Evolutionary conservation across 2,113 vertebrate species (phyloP).

Genomic region (Hemibagrus wyckioides): DNA sequence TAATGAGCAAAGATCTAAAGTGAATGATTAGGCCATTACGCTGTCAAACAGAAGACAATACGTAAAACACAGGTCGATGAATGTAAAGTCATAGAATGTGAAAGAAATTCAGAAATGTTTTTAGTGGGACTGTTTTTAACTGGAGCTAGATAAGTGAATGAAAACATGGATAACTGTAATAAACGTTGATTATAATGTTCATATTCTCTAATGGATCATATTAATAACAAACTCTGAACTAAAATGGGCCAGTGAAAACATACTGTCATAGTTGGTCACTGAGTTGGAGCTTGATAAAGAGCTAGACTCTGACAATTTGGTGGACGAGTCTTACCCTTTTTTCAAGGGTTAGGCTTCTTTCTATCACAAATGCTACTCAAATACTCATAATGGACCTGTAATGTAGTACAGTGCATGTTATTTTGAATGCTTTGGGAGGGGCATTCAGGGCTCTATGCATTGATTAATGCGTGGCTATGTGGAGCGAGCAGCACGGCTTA

Average conservation of each 20-base stretch:
- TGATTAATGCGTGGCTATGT: background rate
- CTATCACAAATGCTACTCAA: background rate
- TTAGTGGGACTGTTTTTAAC: background rate
- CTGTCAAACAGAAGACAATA: background rate
- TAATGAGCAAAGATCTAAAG: constrained; percentile 1
- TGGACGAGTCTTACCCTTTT: background rate
- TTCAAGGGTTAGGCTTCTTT: background rate
- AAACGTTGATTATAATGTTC: background rate
- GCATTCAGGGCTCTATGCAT: background rate
- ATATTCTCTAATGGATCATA: background rate
- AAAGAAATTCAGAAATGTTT: background rate
- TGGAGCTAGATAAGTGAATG: background rate
- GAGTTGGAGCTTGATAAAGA: background rate
- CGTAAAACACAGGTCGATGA: background rate
- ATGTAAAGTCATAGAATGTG: background rate
- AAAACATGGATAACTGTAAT: too few species aligned
- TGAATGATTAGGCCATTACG: constrained; percentile 1
- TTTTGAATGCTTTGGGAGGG: background rate
- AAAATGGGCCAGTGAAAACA: too few species aligned
- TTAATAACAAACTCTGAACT: background rate
- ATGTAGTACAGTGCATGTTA: background rate
- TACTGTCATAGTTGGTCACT: background rate
- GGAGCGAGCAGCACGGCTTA: background rate
- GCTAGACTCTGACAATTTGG: background rate
- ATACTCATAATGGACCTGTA: background rate